These are phyloP conservation scores for Syngnathus scovelli DNA, from an alignment of 2,113 vertebrate genomes.

Conservation along the genomic window DNA sequence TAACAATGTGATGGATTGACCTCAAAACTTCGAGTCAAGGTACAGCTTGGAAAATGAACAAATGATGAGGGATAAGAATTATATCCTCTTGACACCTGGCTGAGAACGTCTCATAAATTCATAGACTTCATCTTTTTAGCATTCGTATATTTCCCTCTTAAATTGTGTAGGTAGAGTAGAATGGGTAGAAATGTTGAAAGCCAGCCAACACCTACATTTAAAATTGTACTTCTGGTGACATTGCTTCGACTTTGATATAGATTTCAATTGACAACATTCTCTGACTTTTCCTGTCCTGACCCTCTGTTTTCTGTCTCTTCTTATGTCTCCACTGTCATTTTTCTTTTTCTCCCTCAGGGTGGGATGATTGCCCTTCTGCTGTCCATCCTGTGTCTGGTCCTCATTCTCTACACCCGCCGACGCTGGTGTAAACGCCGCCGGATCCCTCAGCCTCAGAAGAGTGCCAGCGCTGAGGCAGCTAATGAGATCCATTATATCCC, in stretches of 20 bases:
- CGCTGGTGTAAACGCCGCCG: conserved; percentile 96
- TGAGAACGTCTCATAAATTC: conserved; percentile 5
- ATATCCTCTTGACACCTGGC: conserved; percentile 7
- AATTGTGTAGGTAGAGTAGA: not conserved
- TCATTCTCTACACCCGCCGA: conserved; percentile 94
- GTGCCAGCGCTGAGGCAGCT: conserved; percentile 92
- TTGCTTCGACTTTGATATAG: conserved; percentile 38
- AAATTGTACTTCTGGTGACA: conserved; percentile 19
- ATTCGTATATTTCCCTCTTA: conserved; percentile 5
- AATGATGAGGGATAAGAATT: not conserved
- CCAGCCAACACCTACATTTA: not conserved
- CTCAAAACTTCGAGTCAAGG: conserved; percentile 1
- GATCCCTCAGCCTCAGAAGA: conserved; percentile 96
- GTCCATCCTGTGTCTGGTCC: conserved; percentile 92
- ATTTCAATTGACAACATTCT: conserved; percentile 37
- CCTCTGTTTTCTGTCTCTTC: conserved; percentile 10
- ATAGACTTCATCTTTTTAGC: not conserved
- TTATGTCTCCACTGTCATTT: conserved; percentile 26
- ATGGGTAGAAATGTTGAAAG: not conserved
- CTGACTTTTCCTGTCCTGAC: conserved; percentile 23
- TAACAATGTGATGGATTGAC: not conserved
- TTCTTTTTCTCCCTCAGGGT: conserved; percentile 70
- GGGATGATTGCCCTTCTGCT: conserved; percentile 97
- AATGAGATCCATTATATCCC: conserved; percentile 99
- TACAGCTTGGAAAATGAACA: not conserved